phyloP scores from a whole-genome alignment of 64 coral and sea anemone genomes.

The Pocillopora verrucosa region DNA sequence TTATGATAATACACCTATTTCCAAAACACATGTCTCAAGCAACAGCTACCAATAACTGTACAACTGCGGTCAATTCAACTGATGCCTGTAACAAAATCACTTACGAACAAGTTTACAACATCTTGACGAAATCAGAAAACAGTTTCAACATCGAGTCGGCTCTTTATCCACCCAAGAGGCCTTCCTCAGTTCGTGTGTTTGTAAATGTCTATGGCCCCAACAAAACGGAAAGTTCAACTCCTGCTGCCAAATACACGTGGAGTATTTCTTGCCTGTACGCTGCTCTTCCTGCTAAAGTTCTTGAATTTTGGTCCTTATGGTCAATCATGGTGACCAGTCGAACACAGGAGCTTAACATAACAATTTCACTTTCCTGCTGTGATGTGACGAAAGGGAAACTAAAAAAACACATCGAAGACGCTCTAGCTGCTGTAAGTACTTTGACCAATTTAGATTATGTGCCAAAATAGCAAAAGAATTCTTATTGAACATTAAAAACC shows the following conservation, averaged over 20 bases:
- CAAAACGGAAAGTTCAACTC: not conserved
- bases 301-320: conserved; percentile 15
- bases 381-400: conserved; percentile 13
- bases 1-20: not conserved
- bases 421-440: not conserved
- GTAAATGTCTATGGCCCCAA: conserved; percentile 8
- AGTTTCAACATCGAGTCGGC: conserved; percentile 17
- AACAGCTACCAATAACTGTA: not conserved
- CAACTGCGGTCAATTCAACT: not conserved
- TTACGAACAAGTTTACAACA: conserved; percentile 24
- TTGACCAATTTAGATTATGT: not conserved
- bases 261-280: conserved; percentile 25
- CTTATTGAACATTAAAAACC: not conserved
- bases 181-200: conserved; percentile 21
- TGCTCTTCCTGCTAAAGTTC: not conserved
- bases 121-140: conserved; percentile 26
- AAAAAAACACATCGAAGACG: not conserved
- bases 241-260: conserved; percentile 21
- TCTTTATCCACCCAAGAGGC: conserved; percentile 9
- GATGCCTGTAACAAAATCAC: not conserved
- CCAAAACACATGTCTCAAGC: not conserved
- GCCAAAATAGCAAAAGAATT: not conserved
- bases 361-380: conserved; percentile 25
- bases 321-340: not conserved
- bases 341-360: conserved; percentile 3